Conservation (phyloP, 1,140 invertebrate genomes). For the Chironomus tepperi region DNA sequence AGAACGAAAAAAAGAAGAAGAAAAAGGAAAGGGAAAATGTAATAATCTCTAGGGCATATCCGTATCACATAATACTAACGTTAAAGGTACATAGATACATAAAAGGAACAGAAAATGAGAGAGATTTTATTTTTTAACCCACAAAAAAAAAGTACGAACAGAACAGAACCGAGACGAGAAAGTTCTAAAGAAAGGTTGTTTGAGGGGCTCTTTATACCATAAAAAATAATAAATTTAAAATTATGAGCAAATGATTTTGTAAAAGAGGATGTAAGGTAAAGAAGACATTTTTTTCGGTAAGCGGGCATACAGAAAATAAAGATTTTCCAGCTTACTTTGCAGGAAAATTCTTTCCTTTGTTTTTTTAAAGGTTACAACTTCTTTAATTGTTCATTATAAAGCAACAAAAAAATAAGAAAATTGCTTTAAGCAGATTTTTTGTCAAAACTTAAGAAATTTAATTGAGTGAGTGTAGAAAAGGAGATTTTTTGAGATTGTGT, state of each 20-base stretch:
- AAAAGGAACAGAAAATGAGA: too few relatives aligned
- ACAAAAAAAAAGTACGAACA: not conserved
- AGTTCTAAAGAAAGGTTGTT: not conserved
- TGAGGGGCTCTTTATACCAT: not conserved
- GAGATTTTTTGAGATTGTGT: too few relatives aligned
- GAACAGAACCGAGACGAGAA: not conserved
- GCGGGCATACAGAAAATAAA: too few relatives aligned
- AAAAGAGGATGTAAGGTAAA: not conserved
- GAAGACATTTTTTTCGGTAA: too few relatives aligned
- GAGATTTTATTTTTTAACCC: not conserved
- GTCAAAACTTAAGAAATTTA: too few relatives aligned
- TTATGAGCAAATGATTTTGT: constrained; percentile 13
- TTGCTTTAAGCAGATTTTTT: too few relatives aligned
- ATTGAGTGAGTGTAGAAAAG: too few relatives aligned
- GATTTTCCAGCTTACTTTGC: too few relatives aligned
- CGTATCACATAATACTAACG: not conserved
- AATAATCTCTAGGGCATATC: constrained; percentile 12
- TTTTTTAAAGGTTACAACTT: not conserved
- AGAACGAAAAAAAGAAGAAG: not conserved
- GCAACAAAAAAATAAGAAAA: not conserved
- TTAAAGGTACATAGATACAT: not conserved
- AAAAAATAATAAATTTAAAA: not conserved
- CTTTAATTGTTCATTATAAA: not conserved
- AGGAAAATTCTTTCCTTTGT: too few relatives aligned
- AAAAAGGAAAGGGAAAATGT: not conserved